Conservation (phyloP, 2,888 invertebrate genomes). For the Brassicogethes aeneus region DNA sequence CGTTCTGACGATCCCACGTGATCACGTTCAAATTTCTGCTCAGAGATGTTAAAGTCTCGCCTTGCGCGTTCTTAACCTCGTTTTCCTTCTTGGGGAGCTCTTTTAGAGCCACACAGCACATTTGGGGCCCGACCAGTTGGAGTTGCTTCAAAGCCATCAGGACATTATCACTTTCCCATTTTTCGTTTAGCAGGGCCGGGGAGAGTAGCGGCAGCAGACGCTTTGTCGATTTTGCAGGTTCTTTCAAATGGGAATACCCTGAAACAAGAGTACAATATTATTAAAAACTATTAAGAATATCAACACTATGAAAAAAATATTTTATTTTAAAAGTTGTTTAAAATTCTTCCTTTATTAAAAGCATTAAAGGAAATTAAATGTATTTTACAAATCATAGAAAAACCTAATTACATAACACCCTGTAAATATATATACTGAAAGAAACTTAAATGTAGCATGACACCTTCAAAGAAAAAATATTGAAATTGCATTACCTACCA, state of each 20-base stretch:
- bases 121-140: slow-evolving; percentile 29
- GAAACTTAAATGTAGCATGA: too few species aligned
- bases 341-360: too few species aligned
- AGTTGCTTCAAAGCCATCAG: slow-evolving; percentile 42
- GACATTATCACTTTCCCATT: slow-evolving; percentile 41
- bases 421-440: too few species aligned
- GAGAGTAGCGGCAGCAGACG: slow-evolving; percentile 43
- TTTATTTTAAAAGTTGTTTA: too few species aligned
- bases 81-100: slow-evolving; percentile 35
- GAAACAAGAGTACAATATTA: slow-evolving; percentile 18
- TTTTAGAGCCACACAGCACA: slow-evolving; percentile 39
- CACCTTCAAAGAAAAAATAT: too few species aligned
- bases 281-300: too few species aligned
- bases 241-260: slow-evolving; percentile 52
- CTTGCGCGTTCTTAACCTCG: slow-evolving; percentile 38
- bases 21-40: slow-evolving; percentile 44
- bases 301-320: too few species aligned
- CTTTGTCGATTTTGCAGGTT: slow-evolving; percentile 44
- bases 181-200: slow-evolving; percentile 40
- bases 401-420: too few species aligned
- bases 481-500: too few species aligned
- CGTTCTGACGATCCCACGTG: slow-evolving; percentile 39
- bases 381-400: too few species aligned
- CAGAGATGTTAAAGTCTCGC: slow-evolving; percentile 44
- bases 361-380: too few species aligned